Percentiles rank a stretch among this genome's conserved stretches.
Evolutionary conservation across 2,797 vertebrate species (phyloP).

Genomic region (Leptatherina wallacei): DNA sequence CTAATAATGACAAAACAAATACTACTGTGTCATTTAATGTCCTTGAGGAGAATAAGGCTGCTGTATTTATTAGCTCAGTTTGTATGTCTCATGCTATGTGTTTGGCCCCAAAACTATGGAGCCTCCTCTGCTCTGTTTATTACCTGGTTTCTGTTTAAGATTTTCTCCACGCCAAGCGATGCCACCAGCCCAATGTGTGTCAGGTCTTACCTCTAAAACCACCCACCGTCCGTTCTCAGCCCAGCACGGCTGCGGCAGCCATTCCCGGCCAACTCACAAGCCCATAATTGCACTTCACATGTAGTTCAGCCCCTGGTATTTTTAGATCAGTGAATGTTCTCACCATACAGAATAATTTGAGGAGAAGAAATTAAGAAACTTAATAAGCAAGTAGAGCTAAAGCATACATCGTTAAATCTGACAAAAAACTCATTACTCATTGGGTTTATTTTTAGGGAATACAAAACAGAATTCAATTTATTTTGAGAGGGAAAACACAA

Average conservation of each 20-base stretch:
- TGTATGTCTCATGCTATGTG: slow-evolving; percentile 15
- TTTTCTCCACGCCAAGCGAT: slow-evolving; percentile 45
- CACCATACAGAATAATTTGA: slow-evolving; percentile 57
- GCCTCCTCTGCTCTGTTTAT: slow-evolving; percentile 56
- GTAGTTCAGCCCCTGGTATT: slow-evolving; percentile 74
- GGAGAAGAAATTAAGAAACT: slow-evolving; percentile 81
- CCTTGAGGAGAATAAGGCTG: neutral
- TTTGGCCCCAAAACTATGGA: slow-evolving; percentile 27
- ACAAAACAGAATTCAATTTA: slow-evolving; percentile 68
- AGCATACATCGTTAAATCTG: slow-evolving; percentile 82
- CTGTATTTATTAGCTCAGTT: slow-evolving; percentile 22
- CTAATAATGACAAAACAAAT: slow-evolving; percentile 10
- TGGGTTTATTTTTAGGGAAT: slow-evolving; percentile 63
- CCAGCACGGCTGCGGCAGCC: slow-evolving; percentile 61
- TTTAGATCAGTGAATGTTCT: slow-evolving; percentile 80
- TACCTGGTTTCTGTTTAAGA: slow-evolving; percentile 63
- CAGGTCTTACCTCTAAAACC: slow-evolving; percentile 74
- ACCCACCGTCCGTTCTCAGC: slow-evolving; percentile 75
- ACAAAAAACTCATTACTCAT: slow-evolving; percentile 67
- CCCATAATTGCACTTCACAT: slow-evolving; percentile 83
- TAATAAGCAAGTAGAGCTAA: slow-evolving; percentile 80
- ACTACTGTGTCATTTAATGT: neutral
- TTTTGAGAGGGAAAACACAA: slow-evolving; percentile 68
- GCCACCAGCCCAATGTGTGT: slow-evolving; percentile 62
- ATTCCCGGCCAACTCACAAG: slow-evolving; percentile 73